A percentile compares a stretch with the other conserved stretches of the same genome.
These are phyloP conservation scores for Pteropus rufus DNA, from an alignment of 2,797 vertebrate genomes.

Conservation along the genomic window DNA sequence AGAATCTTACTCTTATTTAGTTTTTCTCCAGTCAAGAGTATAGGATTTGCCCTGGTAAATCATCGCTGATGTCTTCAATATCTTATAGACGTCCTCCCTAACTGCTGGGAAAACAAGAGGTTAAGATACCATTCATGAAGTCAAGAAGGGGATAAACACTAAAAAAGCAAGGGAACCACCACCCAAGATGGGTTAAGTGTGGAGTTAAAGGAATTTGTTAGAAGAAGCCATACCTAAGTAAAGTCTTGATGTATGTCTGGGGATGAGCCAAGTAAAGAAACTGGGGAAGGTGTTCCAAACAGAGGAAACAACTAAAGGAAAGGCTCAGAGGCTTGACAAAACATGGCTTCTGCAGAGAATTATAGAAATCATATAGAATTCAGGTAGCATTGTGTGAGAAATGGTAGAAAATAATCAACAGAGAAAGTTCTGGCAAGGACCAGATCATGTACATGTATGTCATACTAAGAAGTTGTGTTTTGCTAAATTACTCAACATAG, in stretches of 20 bases:
- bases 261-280: background rate
- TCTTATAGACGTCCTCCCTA: background rate
- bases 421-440: background rate
- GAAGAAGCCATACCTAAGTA: background rate
- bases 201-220: background rate
- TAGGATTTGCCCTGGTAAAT: background rate
- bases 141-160: background rate
- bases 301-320: background rate
- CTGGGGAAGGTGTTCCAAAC: background rate
- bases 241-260: background rate
- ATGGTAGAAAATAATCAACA: background rate
- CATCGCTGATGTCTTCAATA: background rate
- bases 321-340: background rate
- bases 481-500: background rate
- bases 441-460: background rate
- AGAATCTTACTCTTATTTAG: background rate
- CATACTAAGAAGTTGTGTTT: background rate
- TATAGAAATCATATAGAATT: slow-evolving; percentile 10
- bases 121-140: background rate
- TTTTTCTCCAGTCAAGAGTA: background rate
- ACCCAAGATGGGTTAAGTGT: background rate
- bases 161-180: background rate
- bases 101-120: background rate
- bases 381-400: background rate
- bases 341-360: background rate